Conservation (phyloP, 23 tunicate species). For the Ascidia mentula region DNA sequence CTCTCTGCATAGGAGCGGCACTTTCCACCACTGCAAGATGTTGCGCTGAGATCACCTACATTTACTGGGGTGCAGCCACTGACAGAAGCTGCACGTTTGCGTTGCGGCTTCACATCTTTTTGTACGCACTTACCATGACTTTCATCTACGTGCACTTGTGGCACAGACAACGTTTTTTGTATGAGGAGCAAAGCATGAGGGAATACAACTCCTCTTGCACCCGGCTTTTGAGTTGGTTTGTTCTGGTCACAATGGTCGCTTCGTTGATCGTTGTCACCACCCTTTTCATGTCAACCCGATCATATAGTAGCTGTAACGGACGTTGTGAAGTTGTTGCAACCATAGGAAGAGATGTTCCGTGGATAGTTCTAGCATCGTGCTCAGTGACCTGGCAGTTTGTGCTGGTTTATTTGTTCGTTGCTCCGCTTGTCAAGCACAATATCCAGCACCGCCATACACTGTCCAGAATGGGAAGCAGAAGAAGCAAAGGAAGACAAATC, state of each 20-base stretch:
- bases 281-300: constrained; percentile 15
- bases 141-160: constrained; percentile 20
- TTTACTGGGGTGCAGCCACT: background rate
- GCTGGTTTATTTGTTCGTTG: constrained; percentile 1
- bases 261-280: background rate
- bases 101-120: constrained; percentile 8
- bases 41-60: background rate
- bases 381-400: constrained; percentile 2
- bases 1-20: background rate
- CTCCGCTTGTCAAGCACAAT: background rate
- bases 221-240: background rate
- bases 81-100: background rate
- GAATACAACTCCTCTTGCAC: background rate
- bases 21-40: background rate
- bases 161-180: constrained; percentile 23
- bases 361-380: constrained; percentile 8
- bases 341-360: background rate
- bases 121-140: constrained; percentile 22
- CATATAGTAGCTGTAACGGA: background rate
- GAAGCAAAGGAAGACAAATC: background rate
- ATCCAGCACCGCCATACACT: background rate
- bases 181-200: constrained; percentile 3
- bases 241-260: background rate
- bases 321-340: background rate
- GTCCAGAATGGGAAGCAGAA: background rate